These are phyloP conservation scores for Hydrolagus affinis DNA, from an alignment of 2,113 vertebrate species.

Conservation along the genomic window DNA sequence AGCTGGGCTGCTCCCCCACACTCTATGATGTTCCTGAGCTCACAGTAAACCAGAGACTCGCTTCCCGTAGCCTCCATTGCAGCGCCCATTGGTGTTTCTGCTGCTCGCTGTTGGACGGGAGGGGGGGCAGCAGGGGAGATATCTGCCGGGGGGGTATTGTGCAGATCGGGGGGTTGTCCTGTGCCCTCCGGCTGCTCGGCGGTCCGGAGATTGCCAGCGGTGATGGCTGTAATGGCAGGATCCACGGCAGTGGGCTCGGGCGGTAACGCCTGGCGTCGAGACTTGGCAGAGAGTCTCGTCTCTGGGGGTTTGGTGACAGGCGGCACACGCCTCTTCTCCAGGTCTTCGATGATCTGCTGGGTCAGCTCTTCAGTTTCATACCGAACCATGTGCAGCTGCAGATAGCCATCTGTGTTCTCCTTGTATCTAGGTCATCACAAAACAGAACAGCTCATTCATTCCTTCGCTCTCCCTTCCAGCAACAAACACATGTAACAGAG, in stretches of 20 bases:
- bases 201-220: background rate
- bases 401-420: constrained; percentile 55
- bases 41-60: constrained; percentile 49
- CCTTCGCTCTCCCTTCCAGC: background rate
- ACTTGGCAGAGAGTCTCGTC: background rate
- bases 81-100: background rate
- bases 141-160: constrained; percentile 41
- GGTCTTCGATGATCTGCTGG: constrained; percentile 68
- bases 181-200: background rate
- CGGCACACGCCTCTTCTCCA: constrained; percentile 56
- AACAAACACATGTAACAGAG: too few relatives aligned
- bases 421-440: constrained; percentile 47
- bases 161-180: constrained; percentile 39
- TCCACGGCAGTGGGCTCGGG: background rate
- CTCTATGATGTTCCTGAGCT: constrained; percentile 53
- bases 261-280: background rate
- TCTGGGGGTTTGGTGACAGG: constrained; percentile 41
- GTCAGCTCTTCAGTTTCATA: constrained; percentile 66
- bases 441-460: background rate
- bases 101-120: constrained; percentile 31
- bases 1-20: constrained; percentile 35
- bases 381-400: constrained; percentile 59
- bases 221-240: too few relatives aligned
- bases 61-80: background rate
- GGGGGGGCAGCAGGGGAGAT: background rate